A percentile compares a stretch with the other conserved stretches of the same genome.
phyloP scores from a whole-genome alignment of 2,888 invertebrate species.

The Tipula unca region DNA sequence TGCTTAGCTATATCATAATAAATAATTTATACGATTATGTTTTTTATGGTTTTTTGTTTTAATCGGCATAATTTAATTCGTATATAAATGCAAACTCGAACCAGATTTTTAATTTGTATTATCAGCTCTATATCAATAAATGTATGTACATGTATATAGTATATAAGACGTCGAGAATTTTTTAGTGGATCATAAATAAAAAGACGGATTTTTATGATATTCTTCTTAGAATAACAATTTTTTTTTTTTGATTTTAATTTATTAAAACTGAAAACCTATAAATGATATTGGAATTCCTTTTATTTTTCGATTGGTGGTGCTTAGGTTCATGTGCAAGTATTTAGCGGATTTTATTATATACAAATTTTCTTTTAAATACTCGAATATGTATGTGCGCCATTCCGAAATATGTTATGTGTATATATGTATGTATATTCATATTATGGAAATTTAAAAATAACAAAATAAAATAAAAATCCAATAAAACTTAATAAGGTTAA shows the following conservation, averaged over 20 bases:
- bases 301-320: too few species aligned
- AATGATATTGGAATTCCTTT: too few species aligned
- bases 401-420: too few species aligned
- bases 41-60: too few species aligned
- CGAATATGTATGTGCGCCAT: too few species aligned
- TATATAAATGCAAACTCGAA: background rate
- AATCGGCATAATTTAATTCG: background rate
- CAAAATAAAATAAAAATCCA: background rate
- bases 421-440: too few species aligned
- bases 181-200: background rate
- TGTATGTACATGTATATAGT: too few species aligned
- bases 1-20: background rate
- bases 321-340: too few species aligned
- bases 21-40: background rate
- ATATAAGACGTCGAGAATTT: background rate
- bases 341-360: too few species aligned
- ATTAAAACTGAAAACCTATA: background rate
- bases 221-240: background rate
- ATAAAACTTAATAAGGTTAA: background rate
- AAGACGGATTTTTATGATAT: background rate
- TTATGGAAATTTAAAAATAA: background rate
- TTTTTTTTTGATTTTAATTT: background rate
- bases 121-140: background rate
- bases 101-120: background rate
- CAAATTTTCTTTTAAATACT: too few species aligned